Conservation (phyloP, 2,797 vertebrate species). For the Paguma larvata region DNA sequence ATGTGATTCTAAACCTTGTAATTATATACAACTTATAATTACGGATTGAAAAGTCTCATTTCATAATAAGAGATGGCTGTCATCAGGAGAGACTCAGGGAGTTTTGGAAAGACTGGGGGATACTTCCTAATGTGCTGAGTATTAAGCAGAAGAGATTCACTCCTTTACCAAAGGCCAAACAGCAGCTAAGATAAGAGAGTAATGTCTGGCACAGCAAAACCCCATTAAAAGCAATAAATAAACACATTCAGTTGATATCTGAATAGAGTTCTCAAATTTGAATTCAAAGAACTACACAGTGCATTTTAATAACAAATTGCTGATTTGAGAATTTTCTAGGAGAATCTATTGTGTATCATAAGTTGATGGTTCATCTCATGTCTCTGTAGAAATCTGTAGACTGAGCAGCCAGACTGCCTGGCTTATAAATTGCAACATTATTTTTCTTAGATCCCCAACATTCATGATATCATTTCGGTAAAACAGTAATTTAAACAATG, state of each 20-base stretch:
- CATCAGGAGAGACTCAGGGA: background rate
- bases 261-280: background rate
- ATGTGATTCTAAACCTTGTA: background rate
- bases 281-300: background rate
- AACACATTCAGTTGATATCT: background rate
- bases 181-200: background rate
- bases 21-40: background rate
- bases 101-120: background rate
- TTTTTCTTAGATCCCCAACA: conserved; percentile 79
- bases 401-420: conserved; percentile 20
- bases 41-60: background rate
- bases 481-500: conserved; percentile 87
- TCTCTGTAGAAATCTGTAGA: background rate
- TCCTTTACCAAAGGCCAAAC: conserved; percentile 20
- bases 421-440: conserved; percentile 73
- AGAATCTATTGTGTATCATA: background rate
- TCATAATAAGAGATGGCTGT: background rate
- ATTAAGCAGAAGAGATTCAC: background rate
- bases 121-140: background rate
- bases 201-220: background rate
- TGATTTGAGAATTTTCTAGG: conserved; percentile 15
- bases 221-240: conserved; percentile 21
- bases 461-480: conserved; percentile 85
- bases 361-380: background rate
- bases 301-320: conserved; percentile 37